Percentiles rank a stretch among this genome's conserved stretches.
Conservation (phyloP, 2,888 invertebrate species). For the Nomada ruficornis region DNA sequence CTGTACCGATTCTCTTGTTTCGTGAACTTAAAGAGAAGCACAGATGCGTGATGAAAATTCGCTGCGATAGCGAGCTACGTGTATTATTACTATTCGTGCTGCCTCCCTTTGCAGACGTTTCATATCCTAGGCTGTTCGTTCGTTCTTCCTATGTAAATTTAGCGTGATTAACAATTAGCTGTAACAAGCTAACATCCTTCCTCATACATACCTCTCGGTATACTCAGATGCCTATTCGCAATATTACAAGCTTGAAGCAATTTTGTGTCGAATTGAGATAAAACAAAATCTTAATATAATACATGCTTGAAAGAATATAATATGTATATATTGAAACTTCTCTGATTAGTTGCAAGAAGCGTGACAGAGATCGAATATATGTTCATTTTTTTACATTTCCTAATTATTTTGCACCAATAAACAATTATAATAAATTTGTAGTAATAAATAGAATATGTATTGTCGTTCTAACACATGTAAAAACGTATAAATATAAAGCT, state of each 20-base stretch:
- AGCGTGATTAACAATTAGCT: slow-evolving; percentile 71
- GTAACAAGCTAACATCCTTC: slow-evolving; percentile 64
- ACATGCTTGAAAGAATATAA: not conserved
- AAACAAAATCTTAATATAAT: not conserved
- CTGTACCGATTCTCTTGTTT: not conserved
- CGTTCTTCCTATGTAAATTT: slow-evolving; percentile 64
- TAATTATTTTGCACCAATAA: too few species aligned
- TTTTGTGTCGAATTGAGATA: not conserved
- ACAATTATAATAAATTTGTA: too few species aligned
- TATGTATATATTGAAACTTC: too few species aligned
- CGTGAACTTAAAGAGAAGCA: not conserved
- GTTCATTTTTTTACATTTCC: too few species aligned
- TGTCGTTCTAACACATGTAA: too few species aligned
- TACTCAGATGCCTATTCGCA: slow-evolving; percentile 16
- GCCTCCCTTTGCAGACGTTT: slow-evolving; percentile 28
- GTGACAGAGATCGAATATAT: too few species aligned
- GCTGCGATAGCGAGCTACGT: slow-evolving; percentile 30
- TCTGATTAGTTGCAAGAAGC: too few species aligned
- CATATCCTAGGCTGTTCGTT: slow-evolving; percentile 31
- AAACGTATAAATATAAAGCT: too few species aligned
- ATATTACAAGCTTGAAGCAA: slow-evolving; percentile 32
- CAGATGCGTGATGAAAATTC: slow-evolving; percentile 43
- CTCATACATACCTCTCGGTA: slow-evolving; percentile 54
- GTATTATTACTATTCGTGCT: slow-evolving; percentile 33
- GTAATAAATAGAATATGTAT: too few species aligned